phyloP scores from a whole-genome alignment of 2,888 invertebrate species.

The Eudemis profundana region DNA sequence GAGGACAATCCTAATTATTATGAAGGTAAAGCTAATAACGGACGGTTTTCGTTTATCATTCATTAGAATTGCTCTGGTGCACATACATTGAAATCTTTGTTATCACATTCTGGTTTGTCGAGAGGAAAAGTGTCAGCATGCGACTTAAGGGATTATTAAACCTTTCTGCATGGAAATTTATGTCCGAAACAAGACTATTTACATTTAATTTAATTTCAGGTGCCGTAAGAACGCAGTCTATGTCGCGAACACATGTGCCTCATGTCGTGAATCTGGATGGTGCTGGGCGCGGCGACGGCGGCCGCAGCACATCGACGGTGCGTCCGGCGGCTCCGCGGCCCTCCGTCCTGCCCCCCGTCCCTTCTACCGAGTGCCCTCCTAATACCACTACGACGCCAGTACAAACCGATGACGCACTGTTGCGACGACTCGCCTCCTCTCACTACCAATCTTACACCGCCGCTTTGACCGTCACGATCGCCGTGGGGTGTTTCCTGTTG shows the following conservation, averaged over 20 bases:
- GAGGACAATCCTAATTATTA: slow-evolving; percentile 92
- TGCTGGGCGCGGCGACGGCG: slow-evolving; percentile 60
- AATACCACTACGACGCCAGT: slow-evolving; percentile 81
- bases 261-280: slow-evolving; percentile 78
- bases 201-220: slow-evolving; percentile 74
- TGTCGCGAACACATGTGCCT: slow-evolving; percentile 87
- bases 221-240: slow-evolving; percentile 90
- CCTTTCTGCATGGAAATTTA: no score
- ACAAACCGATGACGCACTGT: slow-evolving; percentile 88
- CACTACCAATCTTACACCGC: slow-evolving; percentile 96
- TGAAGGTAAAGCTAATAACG: slow-evolving; percentile 88
- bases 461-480: slow-evolving; percentile 94
- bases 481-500: slow-evolving; percentile 93
- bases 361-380: slow-evolving; percentile 91
- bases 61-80: not conserved
- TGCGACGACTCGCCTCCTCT: slow-evolving; percentile 91
- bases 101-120: no score
- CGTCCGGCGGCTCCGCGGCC: slow-evolving; percentile 77
- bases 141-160: not conserved
- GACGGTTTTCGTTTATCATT: no score
- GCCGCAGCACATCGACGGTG: slow-evolving; percentile 72
- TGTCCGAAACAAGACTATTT: no score
- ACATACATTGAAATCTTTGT: no score
- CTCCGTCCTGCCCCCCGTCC: slow-evolving; percentile 74
- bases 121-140: no score